phyloP scores from a whole-genome alignment of 1,140 invertebrate genomes.

The Brachionus koreanus region DNA sequence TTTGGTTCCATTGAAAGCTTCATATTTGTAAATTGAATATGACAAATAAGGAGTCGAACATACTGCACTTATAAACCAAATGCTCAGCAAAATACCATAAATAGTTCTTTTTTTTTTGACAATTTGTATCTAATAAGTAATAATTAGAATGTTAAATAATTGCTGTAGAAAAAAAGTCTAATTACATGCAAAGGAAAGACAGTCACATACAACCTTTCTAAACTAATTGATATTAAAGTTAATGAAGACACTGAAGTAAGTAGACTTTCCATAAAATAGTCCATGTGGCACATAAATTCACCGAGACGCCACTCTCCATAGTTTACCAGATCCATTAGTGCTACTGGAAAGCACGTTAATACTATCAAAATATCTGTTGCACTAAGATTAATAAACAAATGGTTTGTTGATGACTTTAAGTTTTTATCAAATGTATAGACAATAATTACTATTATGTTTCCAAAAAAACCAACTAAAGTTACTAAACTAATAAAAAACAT shows the following conservation, averaged over 20 bases:
- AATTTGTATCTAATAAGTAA: background rate
- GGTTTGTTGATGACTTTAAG: background rate
- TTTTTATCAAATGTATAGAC: background rate
- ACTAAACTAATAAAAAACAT: background rate
- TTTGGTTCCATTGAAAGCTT: background rate
- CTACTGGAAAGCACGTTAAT: constrained; percentile 24
- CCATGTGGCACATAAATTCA: background rate
- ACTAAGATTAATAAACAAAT: constrained; percentile 29
- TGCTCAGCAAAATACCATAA: background rate
- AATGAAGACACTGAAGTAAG: constrained; percentile 46
- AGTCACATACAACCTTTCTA: constrained; percentile 45
- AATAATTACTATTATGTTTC: constrained; percentile 12
- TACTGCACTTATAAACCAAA: background rate
- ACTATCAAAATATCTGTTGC: constrained; percentile 21
- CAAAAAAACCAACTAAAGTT: background rate
- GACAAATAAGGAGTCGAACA: background rate
- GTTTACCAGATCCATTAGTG: background rate
- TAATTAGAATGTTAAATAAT: background rate
- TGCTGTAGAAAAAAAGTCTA: background rate
- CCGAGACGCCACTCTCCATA: background rate
- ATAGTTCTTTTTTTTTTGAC: background rate
- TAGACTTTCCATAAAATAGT: constrained; percentile 49
- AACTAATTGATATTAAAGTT: background rate
- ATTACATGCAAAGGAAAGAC: constrained; percentile 47
- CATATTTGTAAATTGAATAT: background rate